phyloP scores from a whole-genome alignment of 2,888 invertebrate genomes.

The Drosophila robusta region DNA sequence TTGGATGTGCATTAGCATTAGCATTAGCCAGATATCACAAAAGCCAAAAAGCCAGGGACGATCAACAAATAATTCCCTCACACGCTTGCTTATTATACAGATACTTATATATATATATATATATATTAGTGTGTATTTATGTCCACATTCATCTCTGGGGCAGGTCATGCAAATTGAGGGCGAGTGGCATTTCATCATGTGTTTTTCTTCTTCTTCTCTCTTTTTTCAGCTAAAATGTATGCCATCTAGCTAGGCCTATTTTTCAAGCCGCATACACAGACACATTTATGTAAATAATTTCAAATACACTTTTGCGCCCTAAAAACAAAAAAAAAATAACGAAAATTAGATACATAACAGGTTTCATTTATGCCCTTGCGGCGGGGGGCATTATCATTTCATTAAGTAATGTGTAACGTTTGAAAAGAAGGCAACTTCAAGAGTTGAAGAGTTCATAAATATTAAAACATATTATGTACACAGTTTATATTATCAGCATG shows the following conservation, averaged over 20 bases:
- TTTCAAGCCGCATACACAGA: slow-evolving; percentile 23
- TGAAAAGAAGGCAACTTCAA: neutral
- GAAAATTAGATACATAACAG: slow-evolving; percentile 42
- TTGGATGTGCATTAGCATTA: slow-evolving; percentile 63
- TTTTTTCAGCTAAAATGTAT: slow-evolving; percentile 11
- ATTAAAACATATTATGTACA: neutral
- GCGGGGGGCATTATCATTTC: slow-evolving; percentile 18
- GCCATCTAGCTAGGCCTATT: slow-evolving; percentile 52
- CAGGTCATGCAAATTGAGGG: slow-evolving; percentile 63
- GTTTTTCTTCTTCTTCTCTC: slow-evolving; percentile 1
- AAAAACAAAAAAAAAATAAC: slow-evolving; percentile 21
- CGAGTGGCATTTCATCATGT: slow-evolving; percentile 52
- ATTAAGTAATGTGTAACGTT: slow-evolving; percentile 13
- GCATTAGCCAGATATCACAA: slow-evolving; percentile 66
- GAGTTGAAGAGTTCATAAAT: neutral
- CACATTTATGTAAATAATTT: slow-evolving; percentile 53
- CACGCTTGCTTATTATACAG: neutral
- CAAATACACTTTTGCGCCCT: slow-evolving; percentile 51
- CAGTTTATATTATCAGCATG: neutral
- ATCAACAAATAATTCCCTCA: slow-evolving; percentile 30
- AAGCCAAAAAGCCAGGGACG: slow-evolving; percentile 57
- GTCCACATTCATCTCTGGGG: slow-evolving; percentile 40
- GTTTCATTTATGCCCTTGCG: slow-evolving; percentile 61
- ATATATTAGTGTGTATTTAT: neutral
- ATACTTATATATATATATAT: slow-evolving; percentile 1